Evolutionary conservation across 2,113 vertebrate species (phyloP).

Genomic region (Edolisoma coerulescens): DNA sequence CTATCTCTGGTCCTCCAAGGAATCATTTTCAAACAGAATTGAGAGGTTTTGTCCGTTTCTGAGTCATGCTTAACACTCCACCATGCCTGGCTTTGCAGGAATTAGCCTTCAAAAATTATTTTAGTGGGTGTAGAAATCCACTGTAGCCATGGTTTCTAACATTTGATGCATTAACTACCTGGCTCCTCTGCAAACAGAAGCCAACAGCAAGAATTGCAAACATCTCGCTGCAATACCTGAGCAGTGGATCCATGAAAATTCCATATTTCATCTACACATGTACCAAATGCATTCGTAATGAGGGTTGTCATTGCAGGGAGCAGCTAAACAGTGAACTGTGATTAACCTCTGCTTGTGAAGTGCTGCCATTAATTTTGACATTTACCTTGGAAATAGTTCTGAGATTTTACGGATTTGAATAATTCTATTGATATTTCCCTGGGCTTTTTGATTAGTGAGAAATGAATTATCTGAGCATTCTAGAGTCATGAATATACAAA

Average conservation of each 20-base stretch:
- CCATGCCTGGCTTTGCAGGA: background rate
- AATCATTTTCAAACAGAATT: background rate
- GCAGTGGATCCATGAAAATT: conserved; percentile 17
- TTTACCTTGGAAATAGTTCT: conserved; percentile 41
- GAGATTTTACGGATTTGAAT: conserved; percentile 61
- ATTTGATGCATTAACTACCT: background rate
- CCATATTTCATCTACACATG: background rate
- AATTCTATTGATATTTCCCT: conserved; percentile 63
- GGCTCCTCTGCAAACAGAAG: background rate
- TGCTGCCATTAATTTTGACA: conserved; percentile 55
- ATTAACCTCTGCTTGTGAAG: conserved; percentile 65
- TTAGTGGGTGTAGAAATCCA: background rate
- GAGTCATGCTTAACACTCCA: background rate
- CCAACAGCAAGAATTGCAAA: background rate
- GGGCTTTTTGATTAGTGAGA: conserved; percentile 25
- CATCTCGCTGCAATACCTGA: conserved; percentile 6
- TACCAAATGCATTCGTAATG: conserved; percentile 37
- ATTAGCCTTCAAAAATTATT: background rate
- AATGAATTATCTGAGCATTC: conserved; percentile 40
- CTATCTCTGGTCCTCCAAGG: background rate
- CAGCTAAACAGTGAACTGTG: conserved; percentile 60
- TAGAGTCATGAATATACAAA: conserved; percentile 48
- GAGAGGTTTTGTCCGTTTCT: background rate
- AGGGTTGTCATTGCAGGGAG: conserved; percentile 8
- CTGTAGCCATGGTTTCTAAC: background rate